Base-by-base conservation (phyloP, 2,888 invertebrate species). In the Muscina levida region DNA sequence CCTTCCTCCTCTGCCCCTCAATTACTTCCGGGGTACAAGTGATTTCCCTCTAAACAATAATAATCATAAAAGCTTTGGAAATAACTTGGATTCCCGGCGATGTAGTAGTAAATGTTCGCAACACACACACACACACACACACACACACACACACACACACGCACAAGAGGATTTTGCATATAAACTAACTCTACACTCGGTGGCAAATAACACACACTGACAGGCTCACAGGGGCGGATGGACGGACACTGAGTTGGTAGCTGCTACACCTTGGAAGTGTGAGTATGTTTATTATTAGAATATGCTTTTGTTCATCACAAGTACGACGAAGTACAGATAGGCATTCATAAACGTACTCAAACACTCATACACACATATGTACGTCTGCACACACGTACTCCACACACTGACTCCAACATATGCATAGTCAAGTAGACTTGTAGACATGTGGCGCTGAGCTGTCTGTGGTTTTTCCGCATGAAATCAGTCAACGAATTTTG, bases 51-150 rank as follows among this genome's bases (percentile, higher is more conserved):
- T 56, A 39, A 68, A 72, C 67, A 68, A 75, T 53, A 76, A 76
- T 71, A 76, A 71, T 59, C 70, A 71, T 76, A 76, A 76, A 71
- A 76, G 57, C 76, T 56, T 68, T 68, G 53, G 24, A 68, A 68
- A 68, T 68, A 42, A 68, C 68, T 68, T 51, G 39, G 67, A 62
- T 62, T 37, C 22, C 62, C n/a, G n/a, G n/a, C n/a, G n/a, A 31
- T 8, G 31, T 5, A 31, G 4, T 31, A 5, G 31, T 31, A 8
- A 5, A 8, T 5, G 31, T 51, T 59, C 11, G 39, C 26, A n/a
- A n/a, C n/a, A n/a, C n/a, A n/a, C n/a, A n/a, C n/a, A n/a, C n/a
- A 26, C 8, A 48, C 19, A 59, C 57, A 57, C 57, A 56, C 51
- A 31, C 37, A 22, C 13, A 37, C 39, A n/a, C 10, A 24, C 22